phyloP scores from a whole-genome alignment of 2,797 vertebrate genomes.

The Cyprinella venusta region DNA sequence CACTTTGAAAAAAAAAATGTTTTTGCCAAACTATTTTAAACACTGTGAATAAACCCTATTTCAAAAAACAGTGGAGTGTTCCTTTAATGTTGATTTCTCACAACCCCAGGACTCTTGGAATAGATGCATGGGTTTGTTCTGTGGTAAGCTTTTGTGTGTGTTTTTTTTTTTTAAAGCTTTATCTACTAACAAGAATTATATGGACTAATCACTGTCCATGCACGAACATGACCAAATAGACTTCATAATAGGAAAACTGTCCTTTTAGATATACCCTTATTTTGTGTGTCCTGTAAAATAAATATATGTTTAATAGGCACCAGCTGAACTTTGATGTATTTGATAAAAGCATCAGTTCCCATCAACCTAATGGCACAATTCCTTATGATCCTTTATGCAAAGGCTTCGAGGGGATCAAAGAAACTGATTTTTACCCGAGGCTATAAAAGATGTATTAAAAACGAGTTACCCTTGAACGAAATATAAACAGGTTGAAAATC shows the following conservation, averaged over 20 bases:
- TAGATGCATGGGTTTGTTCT: no score
- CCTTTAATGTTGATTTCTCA: no score
- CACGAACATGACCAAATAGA: constrained; percentile 59
- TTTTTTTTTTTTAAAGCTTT: neutral
- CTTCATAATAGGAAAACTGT: constrained; percentile 60
- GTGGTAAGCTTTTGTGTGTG: no score
- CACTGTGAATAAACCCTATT: no score
- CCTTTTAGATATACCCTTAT: constrained; percentile 43
- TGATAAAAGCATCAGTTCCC: constrained; percentile 81
- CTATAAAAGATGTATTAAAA: constrained; percentile 80
- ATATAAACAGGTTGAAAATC: constrained; percentile 78
- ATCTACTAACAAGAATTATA: constrained; percentile 75
- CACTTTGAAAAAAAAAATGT: no score
- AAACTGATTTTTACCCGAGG: constrained; percentile 73
- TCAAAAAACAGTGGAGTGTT: no score
- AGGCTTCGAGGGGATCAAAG: constrained; percentile 81
- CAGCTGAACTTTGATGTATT: constrained; percentile 80
- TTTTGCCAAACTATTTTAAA: no score
- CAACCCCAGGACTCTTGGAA: no score
- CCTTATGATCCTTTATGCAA: constrained; percentile 85
- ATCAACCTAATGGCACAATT: constrained; percentile 80
- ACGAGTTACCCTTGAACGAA: constrained; percentile 75
- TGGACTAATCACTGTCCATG: constrained; percentile 74
- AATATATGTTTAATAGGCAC: constrained; percentile 75
- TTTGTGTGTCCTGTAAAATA: constrained; percentile 69